Base-by-base conservation (phyloP, 2,888 invertebrate genomes). In the Antitype chi region DNA sequence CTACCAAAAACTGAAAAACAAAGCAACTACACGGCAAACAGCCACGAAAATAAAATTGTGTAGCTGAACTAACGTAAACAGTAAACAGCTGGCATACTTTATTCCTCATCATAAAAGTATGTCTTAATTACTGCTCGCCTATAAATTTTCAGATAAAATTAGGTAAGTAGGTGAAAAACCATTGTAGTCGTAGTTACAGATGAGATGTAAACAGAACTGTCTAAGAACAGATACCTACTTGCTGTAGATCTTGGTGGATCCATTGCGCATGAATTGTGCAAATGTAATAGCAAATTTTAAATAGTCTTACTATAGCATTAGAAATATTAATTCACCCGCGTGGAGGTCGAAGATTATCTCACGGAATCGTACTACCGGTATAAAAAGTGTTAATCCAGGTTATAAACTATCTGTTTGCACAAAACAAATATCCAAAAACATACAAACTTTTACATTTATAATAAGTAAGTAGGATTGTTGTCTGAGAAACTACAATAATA, bases 191-290 rank as follows among this genome's bases (percentile, higher is more conserved):
- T 67, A 53, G 59, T 67, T 59, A 55, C 11, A 83, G 59, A 64
- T 43, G 43, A 53, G 23, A 80, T 66, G 57, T 69, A 66, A 84
- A 82, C 43, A 66, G 20, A 38, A 52, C 63, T n/a, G 68, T 69
- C 23, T 15, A 17, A 8, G 9, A 80, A 43, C 52, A 74, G 47
- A 69, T 23, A 20, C 32, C 32, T 78, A 53, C 13, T 7, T 25
- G 7, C 38, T 52, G 52, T 17, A 25, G 38, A 70, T 49, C 73
- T 70, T 83, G 60, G 2, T 59, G 13, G 38, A 52, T 55, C 13
- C 20, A 7, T 15, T 9, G n/a, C 8, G 63, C 17, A 47, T 20
- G 60, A 25, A 64, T 47, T 28, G 3, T 53, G 1, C 7, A 23
- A 28, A 17, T 15, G 4, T 28, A 66, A 15, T 47, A 28, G 0